These are phyloP conservation scores for Auanema sp. DNA, from an alignment of 2,888 invertebrate genomes.

Conservation along the genomic window DNA sequence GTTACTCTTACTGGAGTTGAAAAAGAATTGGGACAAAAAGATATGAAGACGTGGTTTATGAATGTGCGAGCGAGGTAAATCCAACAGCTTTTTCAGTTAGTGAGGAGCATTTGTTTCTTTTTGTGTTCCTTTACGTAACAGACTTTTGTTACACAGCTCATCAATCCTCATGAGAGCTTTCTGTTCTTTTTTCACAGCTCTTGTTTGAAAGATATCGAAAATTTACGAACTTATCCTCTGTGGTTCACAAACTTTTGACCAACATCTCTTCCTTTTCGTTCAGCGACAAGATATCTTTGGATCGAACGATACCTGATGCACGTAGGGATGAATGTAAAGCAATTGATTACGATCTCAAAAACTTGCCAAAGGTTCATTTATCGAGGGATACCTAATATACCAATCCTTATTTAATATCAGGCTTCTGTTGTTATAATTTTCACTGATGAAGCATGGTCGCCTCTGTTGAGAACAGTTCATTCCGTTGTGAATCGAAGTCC, in stretches of 20 bases:
- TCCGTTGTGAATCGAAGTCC: conserved; percentile 82
- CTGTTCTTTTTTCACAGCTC: no score
- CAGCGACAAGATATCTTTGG: conserved; percentile 68
- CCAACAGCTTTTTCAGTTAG: no score
- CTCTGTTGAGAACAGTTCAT: conserved; percentile 76
- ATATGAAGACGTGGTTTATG: conserved; percentile 62
- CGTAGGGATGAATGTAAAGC: conserved; percentile 66
- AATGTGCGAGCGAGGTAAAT: conserved; percentile 52
- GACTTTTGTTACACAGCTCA: no score
- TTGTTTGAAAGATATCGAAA: no score
- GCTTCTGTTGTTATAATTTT: conserved; percentile 74
- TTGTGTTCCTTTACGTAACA: not conserved
- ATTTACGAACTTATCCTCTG: no score
- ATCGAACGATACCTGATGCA: conserved; percentile 66
- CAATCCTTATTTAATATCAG: not conserved
- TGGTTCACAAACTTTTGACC: no score
- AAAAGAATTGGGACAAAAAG: conserved; percentile 31
- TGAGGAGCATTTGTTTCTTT: not conserved
- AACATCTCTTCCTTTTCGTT: conserved; percentile 33
- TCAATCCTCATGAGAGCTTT: no score
- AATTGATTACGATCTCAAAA: conserved; percentile 70
- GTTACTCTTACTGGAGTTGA: conserved; percentile 45
- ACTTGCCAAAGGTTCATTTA: conserved; percentile 22
- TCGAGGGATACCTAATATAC: not conserved
- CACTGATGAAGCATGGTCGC: conserved; percentile 88